These are phyloP conservation scores for Zelleria hepariella DNA, from an alignment of 2,888 invertebrate species.

Conservation along the genomic window DNA sequence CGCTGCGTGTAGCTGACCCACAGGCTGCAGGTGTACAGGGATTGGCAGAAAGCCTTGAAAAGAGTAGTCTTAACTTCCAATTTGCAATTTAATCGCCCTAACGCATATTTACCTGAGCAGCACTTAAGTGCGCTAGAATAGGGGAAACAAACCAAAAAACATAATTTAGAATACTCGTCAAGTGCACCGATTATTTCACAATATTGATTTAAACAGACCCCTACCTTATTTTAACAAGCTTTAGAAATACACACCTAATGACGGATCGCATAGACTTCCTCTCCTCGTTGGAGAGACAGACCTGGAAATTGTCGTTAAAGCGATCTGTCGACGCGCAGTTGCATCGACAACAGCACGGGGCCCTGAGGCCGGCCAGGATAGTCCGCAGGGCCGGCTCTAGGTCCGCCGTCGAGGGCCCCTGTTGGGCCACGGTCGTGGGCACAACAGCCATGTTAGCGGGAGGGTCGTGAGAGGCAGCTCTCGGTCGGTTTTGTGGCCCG, in stretches of 20 bases:
- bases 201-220: background rate
- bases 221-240: background rate
- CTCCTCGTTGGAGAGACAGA: constrained; percentile 66
- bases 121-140: constrained; percentile 68
- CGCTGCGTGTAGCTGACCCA: too few species aligned
- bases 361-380: constrained; percentile 49
- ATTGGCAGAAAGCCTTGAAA: too few species aligned
- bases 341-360: constrained; percentile 61
- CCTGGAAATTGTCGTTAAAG: constrained; percentile 66
- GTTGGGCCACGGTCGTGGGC: constrained; percentile 22
- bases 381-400: constrained; percentile 58
- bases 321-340: constrained; percentile 43
- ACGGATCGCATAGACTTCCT: constrained; percentile 76
- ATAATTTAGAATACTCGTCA: constrained; percentile 28
- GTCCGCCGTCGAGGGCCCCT: constrained; percentile 39
- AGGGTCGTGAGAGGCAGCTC: constrained; percentile 50
- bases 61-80: background rate
- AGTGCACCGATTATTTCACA: background rate
- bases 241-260: constrained; percentile 69
- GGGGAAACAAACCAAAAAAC: constrained; percentile 43
- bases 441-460: constrained; percentile 27
- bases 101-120: constrained; percentile 59
- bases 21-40: too few species aligned
- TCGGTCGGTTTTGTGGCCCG: constrained; percentile 48
- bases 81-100: background rate